Evolutionary conservation across 1,140 invertebrate species (phyloP).

Genomic region (Procambarus clarkii): DNA sequence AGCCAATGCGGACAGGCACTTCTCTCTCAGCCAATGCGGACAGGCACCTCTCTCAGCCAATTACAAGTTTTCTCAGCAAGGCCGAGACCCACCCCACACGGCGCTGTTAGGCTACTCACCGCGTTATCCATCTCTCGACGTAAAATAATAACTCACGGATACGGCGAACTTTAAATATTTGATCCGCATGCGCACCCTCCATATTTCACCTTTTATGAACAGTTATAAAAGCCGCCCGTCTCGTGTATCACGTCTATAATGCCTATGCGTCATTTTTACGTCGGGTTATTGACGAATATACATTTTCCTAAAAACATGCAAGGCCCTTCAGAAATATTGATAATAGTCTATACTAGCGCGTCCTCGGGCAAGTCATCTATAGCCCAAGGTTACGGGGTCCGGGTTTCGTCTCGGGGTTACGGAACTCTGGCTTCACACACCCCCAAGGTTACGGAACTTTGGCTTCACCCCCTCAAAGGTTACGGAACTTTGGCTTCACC

Average conservation of each 20-base stretch:
- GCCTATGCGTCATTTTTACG: background rate
- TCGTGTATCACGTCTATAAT: background rate
- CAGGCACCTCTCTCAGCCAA: too few species aligned
- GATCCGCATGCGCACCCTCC: background rate
- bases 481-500: too few species aligned
- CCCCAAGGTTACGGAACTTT: too few species aligned
- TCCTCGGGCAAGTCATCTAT: too few species aligned
- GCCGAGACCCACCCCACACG: background rate
- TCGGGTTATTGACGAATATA: background rate
- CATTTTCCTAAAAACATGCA: background rate
- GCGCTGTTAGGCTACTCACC: background rate
- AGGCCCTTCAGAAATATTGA: background rate
- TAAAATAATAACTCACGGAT: background rate
- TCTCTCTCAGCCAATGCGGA: too few species aligned
- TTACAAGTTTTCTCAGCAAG: too few species aligned
- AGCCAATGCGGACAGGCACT: too few species aligned
- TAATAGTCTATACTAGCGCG: too few species aligned
- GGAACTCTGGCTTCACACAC: too few species aligned
- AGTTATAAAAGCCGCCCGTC: background rate
- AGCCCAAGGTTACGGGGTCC: too few species aligned
- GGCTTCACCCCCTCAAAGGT: too few species aligned
- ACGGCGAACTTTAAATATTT: background rate
- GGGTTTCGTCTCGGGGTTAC: too few species aligned
- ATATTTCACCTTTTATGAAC: constrained; percentile 2
- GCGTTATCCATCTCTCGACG: background rate